Evolutionary conservation across 1,140 invertebrate species (phyloP).

Genomic region (Drosophila chauvacae): DNA sequence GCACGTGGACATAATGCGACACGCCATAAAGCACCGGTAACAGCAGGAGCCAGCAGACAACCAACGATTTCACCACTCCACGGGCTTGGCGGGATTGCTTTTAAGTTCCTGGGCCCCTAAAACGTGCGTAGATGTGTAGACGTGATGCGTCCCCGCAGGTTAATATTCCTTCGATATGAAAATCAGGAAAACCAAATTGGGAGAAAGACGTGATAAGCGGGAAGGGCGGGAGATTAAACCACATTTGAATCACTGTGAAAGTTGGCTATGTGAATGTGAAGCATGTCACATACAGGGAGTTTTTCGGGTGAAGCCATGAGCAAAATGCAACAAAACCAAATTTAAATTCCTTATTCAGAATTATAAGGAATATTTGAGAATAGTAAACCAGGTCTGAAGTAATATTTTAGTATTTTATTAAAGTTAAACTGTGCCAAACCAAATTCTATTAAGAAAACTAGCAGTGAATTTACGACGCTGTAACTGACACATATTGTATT

Average conservation of each 20-base stretch:
- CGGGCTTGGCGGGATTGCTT: constrained; percentile 56
- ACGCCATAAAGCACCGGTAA: constrained; percentile 62
- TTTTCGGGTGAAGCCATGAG: not conserved
- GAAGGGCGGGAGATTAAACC: constrained; percentile 34
- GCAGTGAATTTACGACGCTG: not conserved
- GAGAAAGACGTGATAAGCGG: constrained; percentile 62
- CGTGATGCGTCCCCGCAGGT: constrained; percentile 66
- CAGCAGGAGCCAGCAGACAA: constrained; percentile 30
- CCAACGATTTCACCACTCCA: constrained; percentile 20
- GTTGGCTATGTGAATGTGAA: constrained; percentile 26
- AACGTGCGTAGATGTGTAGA: constrained; percentile 21
- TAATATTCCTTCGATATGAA: constrained; percentile 67
- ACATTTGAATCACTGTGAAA: constrained; percentile 50
- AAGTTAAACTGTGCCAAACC: too few relatives aligned
- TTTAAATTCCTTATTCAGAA: not conserved
- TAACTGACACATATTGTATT: not conserved
- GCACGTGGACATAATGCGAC: constrained; percentile 59
- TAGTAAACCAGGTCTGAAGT: too few relatives aligned
- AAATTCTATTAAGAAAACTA: too few relatives aligned
- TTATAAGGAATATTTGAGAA: too few relatives aligned
- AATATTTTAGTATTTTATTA: not conserved
- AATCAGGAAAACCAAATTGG: constrained; percentile 26
- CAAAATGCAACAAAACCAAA: not conserved
- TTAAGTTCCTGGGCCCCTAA: constrained; percentile 38
- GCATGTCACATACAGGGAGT: constrained; percentile 17